Evolutionary conservation across 2,888 invertebrate genomes (phyloP), one percentile per base, ranked within the genome.

Genomic region (Drosophila ustulata): DNA sequence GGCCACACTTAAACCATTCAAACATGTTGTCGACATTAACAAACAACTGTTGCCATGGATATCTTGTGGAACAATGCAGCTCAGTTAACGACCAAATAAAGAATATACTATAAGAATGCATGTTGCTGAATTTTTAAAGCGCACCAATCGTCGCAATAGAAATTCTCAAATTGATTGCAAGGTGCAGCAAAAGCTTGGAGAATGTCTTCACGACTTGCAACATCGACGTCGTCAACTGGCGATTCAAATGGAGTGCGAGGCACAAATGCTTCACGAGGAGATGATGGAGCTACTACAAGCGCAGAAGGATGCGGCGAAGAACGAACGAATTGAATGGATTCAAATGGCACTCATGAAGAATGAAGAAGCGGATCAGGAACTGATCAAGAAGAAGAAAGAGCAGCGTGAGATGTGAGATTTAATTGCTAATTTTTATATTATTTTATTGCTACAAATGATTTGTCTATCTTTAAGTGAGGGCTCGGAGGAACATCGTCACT

Each of bases 401-500:
- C 85, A 85, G 25, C 71, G 80, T 4, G 89, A 85, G 8, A 78
- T 88, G 85, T 85, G 55, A n/a, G 59, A 6, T 0, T 11, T 2
- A 13, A 25, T 6, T 8, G 11, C 1, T 1, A 7, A 6, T 4
- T 5, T 51, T 2, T 8, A 0, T 2, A n/a, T n/a, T n/a, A n/a
- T n/a, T n/a, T n/a, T n/a, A n/a, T n/a, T n/a, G n/a, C 11, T 3
- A 11, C 7, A 9, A 18, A 2, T 11, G 8, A 0, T 0, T 25
- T 2, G 3, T 11, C 0, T 6, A 0, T 4, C 5, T 30, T 50
- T 0, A 9, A 85, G 85, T 11, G 88, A 89, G 50, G 76, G 53
- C 47, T 82, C 81, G 0, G 75, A 88, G 41, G 69, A 56, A 5
- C 64, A 88, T 66, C 89, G 89, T 1, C 80, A 85, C 5, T 59